Percentiles rank a stretch among this genome's conserved stretches.
These are phyloP conservation scores for Cheilinus undulatus DNA, from an alignment of 2,113 vertebrate genomes.

Conservation along the genomic window DNA sequence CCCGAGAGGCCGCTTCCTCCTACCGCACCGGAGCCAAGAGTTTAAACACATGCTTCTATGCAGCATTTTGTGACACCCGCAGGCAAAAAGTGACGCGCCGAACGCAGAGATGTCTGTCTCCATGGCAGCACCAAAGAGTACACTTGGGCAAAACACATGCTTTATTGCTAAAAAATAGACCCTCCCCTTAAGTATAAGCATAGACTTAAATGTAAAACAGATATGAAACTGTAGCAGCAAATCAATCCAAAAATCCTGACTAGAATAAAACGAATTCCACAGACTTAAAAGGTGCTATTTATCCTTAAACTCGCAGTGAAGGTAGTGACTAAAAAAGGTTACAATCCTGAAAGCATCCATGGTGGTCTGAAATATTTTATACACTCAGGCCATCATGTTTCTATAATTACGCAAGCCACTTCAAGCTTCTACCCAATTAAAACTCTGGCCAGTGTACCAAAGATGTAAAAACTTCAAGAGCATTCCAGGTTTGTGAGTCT, in stretches of 20 bases:
- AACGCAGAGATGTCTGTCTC: conserved; percentile 74
- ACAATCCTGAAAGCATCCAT: conserved; percentile 44
- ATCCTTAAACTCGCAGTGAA: conserved; percentile 30
- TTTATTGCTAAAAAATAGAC: conserved; percentile 40
- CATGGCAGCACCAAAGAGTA: conserved; percentile 63
- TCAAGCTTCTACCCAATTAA: conserved; percentile 63
- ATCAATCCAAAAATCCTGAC: not conserved
- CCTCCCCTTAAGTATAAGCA: conserved; percentile 52
- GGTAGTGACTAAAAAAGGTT: conserved; percentile 35
- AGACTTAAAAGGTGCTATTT: conserved; percentile 34
- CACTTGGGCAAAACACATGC: conserved; percentile 38
- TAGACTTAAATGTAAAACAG: conserved; percentile 29
- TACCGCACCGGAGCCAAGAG: conserved; percentile 57
- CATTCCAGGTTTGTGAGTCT: conserved; percentile 49
- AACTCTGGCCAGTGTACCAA: conserved; percentile 48
- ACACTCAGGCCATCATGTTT: conserved; percentile 39
- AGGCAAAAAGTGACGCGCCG: conserved; percentile 51
- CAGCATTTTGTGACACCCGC: conserved; percentile 66
- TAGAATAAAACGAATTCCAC: conserved; percentile 33
- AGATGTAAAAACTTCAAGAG: conserved; percentile 60
- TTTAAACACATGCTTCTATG: conserved; percentile 69
- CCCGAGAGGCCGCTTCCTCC: conserved; percentile 64
- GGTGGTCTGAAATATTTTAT: conserved; percentile 60
- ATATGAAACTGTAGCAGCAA: not conserved
- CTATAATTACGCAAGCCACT: conserved; percentile 44